phyloP scores from a whole-genome alignment of 2,797 vertebrate species.

The Xenopus petersii region DNA sequence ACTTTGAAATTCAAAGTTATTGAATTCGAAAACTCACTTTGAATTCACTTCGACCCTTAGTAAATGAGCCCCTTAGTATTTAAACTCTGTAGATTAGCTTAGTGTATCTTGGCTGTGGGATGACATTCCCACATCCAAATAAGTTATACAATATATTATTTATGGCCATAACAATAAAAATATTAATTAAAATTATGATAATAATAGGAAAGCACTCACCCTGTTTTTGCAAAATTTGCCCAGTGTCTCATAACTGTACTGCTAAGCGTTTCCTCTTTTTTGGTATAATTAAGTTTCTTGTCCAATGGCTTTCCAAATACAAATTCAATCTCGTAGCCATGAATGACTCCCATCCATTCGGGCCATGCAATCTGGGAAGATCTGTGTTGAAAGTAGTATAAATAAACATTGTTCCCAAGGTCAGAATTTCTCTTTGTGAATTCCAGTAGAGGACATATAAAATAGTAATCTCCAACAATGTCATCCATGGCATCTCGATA shows the following conservation, averaged over 20 bases:
- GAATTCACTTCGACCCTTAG: too few species aligned
- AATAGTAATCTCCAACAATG: constrained; percentile 70
- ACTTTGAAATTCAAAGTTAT: too few species aligned
- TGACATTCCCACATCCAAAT: too few species aligned
- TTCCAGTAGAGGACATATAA: constrained; percentile 72
- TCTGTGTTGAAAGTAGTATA: constrained; percentile 82
- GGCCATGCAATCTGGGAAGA: constrained; percentile 87
- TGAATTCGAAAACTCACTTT: too few species aligned
- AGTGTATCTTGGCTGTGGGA: too few species aligned
- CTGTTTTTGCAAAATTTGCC: constrained; percentile 85
- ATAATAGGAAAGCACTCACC: constrained; percentile 66
- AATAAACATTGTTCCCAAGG: constrained; percentile 64
- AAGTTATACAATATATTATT: too few species aligned
- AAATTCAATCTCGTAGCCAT: constrained; percentile 89
- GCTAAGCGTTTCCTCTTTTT: constrained; percentile 78
- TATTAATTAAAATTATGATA: too few species aligned
- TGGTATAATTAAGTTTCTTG: constrained; percentile 71
- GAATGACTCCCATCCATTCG: constrained; percentile 86
- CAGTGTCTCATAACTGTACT: constrained; percentile 80
- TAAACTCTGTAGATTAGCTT: too few species aligned
- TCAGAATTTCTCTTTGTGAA: constrained; percentile 68
- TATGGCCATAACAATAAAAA: too few species aligned
- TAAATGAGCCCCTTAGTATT: too few species aligned
- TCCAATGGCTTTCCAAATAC: constrained; percentile 85
- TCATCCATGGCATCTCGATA: constrained; percentile 74